These are phyloP conservation scores for Ormyrus thymus DNA, from an alignment of 2,888 invertebrate genomes.

Conservation along the genomic window DNA sequence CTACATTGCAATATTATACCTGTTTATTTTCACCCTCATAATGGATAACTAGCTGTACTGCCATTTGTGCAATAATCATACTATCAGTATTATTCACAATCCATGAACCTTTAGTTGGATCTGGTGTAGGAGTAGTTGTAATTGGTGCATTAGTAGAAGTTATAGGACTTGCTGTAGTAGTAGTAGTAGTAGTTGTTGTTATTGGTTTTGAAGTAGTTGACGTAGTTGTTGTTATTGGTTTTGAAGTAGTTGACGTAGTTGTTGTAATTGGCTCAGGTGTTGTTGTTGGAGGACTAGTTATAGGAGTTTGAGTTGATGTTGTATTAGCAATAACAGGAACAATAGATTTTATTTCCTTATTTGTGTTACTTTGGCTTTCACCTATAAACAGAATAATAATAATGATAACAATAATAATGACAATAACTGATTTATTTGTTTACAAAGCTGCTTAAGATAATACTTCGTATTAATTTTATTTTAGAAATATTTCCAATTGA, in stretches of 20 bases:
- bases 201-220: constrained; percentile 47
- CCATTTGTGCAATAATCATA: constrained; percentile 82
- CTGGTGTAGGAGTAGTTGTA: constrained; percentile 62
- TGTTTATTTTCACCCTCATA: constrained; percentile 74
- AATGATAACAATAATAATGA: not conserved
- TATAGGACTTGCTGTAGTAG: constrained; percentile 64
- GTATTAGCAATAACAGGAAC: not conserved
- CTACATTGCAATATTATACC: constrained; percentile 56
- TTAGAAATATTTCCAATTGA: no score
- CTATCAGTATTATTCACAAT: constrained; percentile 74
- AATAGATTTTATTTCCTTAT: not conserved
- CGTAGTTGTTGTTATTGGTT: constrained; percentile 2
- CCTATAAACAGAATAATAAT: not conserved
- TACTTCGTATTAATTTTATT: no score
- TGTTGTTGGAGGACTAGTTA: constrained; percentile 39
- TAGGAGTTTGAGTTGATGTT: not conserved
- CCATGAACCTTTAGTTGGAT: constrained; percentile 76
- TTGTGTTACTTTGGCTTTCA: not conserved
- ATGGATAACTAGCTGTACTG: constrained; percentile 80
- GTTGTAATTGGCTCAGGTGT: constrained; percentile 70
- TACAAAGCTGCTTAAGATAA: no score
- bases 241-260: constrained; percentile 29
- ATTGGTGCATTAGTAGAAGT: constrained; percentile 66
- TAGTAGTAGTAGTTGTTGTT: constrained; percentile 65
- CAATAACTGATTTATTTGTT: not conserved